phyloP scores from a whole-genome alignment of 2,113 vertebrate genomes.

The Chauna torquata region DNA sequence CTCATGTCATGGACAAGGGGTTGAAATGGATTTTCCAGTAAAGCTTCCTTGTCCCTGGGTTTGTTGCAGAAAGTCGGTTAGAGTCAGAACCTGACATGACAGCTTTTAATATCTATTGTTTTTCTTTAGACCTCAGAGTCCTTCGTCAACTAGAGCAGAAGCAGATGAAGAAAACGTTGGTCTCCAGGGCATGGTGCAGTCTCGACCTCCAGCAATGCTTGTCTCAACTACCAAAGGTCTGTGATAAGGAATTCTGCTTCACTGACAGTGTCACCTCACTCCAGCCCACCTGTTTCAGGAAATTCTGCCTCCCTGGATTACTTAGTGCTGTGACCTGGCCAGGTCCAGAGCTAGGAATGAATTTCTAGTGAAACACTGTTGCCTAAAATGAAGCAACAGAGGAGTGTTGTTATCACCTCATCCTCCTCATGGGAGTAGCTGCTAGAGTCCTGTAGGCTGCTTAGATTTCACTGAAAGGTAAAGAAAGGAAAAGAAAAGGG shows the following conservation, averaged over 20 bases:
- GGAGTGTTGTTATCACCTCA: background rate
- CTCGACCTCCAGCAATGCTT: constrained; percentile 52
- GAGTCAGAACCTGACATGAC: background rate
- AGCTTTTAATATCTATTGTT: background rate
- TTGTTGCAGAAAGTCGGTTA: constrained; percentile 12
- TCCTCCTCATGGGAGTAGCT: background rate
- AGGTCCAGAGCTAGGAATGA: background rate
- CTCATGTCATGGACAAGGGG: background rate
- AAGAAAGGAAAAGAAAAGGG: background rate
- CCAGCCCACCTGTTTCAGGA: background rate
- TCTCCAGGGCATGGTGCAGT: background rate
- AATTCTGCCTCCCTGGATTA: background rate
- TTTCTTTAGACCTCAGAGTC: background rate
- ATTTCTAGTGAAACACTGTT: background rate
- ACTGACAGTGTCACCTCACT: background rate
- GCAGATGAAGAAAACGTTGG: background rate
- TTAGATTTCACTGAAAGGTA: background rate
- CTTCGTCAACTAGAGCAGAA: background rate
- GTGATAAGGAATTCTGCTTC: background rate
- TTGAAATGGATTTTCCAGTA: constrained; percentile 26
- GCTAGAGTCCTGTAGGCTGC: background rate
- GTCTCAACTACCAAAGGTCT: constrained; percentile 76
- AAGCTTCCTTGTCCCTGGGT: background rate
- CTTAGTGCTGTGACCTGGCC: background rate
- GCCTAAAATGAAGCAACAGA: background rate